Percentiles rank a stretch among this genome's conserved stretches.
These are phyloP conservation scores for Lemur catta DNA, from an alignment of 2,797 vertebrate genomes.

Conservation along the genomic window DNA sequence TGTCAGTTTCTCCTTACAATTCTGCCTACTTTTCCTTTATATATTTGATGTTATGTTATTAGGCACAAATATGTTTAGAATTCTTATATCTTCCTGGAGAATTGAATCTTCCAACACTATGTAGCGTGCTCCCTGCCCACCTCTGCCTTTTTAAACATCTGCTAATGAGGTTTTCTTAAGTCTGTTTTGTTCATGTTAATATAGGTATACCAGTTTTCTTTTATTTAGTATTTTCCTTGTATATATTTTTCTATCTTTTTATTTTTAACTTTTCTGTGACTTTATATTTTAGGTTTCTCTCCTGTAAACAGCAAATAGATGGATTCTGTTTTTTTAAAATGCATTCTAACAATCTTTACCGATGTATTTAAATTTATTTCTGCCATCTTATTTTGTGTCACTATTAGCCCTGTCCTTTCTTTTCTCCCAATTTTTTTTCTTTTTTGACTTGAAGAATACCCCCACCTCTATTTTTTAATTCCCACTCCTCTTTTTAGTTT, in stretches of 20 bases:
- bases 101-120: constrained; percentile 9
- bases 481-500: background rate
- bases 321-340: background rate
- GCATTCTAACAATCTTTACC: background rate
- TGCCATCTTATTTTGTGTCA: background rate
- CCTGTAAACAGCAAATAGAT: background rate
- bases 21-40: background rate
- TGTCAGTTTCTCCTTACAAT: constrained; percentile 1
- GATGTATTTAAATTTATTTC: constrained; percentile 24
- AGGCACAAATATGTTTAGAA: background rate
- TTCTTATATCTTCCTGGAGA: constrained; percentile 4
- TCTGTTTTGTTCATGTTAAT: background rate
- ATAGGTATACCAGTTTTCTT: background rate
- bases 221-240: background rate
- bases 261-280: background rate
- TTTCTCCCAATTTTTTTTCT: background rate
- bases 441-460: background rate
- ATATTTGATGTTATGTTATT: background rate
- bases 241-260: background rate
- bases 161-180: background rate
- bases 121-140: background rate
- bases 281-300: background rate
- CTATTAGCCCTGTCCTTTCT: background rate
- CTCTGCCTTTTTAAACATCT: background rate
- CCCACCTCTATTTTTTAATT: background rate